Evolutionary conservation across 2,888 invertebrate genomes (phyloP).

Genomic region (Oxytorus armatus): DNA sequence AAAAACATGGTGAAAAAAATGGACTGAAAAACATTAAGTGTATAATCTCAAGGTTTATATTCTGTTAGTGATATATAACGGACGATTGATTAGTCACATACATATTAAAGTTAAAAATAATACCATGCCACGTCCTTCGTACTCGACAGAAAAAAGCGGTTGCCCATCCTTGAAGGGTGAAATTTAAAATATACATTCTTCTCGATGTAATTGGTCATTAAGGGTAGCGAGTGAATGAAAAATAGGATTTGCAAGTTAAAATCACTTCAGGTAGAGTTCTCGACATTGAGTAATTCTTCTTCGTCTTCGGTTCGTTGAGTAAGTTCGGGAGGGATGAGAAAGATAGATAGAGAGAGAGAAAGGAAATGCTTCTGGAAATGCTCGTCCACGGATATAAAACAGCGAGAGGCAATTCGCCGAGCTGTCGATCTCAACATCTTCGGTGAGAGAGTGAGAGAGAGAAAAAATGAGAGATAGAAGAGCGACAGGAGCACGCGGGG

Average conservation of each 20-base stretch:
- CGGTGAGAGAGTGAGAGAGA: not conserved
- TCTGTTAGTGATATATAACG: no score
- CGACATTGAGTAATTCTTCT: constrained; percentile 54
- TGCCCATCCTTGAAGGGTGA: not conserved
- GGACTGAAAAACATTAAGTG: no score
- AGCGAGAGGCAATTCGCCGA: constrained; percentile 60
- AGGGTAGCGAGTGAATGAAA: constrained; percentile 26
- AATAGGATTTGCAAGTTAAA: constrained; percentile 44
- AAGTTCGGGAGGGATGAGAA: not conserved
- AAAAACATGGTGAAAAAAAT: no score
- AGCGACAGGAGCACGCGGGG: constrained; percentile 26
- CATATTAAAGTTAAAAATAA: not conserved
- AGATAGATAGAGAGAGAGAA: constrained; percentile 14
- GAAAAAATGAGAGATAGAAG: constrained; percentile 17
- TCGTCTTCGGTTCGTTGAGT: constrained; percentile 32
- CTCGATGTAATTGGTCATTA: constrained; percentile 27
- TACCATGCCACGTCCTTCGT: not conserved
- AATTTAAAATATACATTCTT: constrained; percentile 11
- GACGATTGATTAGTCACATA: no score
- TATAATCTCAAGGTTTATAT: no score
- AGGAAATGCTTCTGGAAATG: constrained; percentile 31
- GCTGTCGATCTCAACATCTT: constrained; percentile 57
- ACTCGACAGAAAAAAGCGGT: constrained; percentile 2
- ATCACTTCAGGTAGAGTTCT: constrained; percentile 32
- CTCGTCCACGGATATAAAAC: constrained; percentile 53